Conservation (phyloP, 1,140 invertebrate genomes). For the Neodiprion virginianus region DNA sequence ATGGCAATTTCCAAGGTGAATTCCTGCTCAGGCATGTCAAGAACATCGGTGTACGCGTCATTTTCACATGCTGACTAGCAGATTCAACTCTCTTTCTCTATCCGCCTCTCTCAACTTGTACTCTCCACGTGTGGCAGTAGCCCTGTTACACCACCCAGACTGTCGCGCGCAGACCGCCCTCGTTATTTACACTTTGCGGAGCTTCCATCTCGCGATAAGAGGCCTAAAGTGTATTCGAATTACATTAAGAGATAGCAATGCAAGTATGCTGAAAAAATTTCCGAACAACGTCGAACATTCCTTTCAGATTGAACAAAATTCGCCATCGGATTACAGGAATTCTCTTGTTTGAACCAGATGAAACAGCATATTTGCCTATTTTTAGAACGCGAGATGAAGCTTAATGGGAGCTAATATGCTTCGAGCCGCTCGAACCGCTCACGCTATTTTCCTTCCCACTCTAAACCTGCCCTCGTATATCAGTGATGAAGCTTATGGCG, state of each 20-base stretch:
- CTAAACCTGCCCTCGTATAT: conserved; percentile 40
- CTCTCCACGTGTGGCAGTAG: background rate
- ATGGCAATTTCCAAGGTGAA: background rate
- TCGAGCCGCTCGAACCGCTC: too few relatives aligned
- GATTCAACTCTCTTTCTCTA: background rate
- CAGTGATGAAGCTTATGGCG: conserved; percentile 39
- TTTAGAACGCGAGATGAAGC: too few relatives aligned
- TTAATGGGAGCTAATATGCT: background rate
- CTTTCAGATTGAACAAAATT: too few relatives aligned
- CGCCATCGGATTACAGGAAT: too few relatives aligned
- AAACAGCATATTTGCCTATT: too few relatives aligned
- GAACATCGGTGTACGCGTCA: background rate
- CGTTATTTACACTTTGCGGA: conserved; percentile 48
- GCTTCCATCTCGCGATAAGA: conserved; percentile 42
- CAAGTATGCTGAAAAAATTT: too few relatives aligned
- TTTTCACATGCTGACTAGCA: background rate
- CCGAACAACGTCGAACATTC: too few relatives aligned
- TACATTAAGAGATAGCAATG: too few relatives aligned
- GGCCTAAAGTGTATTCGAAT: conserved; percentile 21
- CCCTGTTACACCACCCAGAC: conserved; percentile 42
- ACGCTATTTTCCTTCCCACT: conserved; percentile 23
- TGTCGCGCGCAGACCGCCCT: conserved; percentile 43
- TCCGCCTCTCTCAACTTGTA: background rate
- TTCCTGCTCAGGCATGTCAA: background rate
- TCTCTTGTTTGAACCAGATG: too few relatives aligned